phyloP scores from a whole-genome alignment of 2,113 vertebrate species.

The Craseonycteris thonglongyai region DNA sequence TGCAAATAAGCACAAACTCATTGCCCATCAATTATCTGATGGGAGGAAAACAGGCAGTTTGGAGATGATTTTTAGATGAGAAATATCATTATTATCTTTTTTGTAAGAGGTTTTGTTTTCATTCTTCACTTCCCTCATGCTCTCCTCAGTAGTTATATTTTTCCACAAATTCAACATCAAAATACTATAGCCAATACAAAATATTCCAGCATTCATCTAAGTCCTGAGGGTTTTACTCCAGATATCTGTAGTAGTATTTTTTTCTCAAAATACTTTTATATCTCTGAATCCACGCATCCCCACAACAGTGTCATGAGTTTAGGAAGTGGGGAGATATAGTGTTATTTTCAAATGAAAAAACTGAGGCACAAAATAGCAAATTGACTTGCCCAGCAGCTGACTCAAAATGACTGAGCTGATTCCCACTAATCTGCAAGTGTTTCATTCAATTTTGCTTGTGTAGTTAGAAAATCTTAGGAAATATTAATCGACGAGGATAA shows the following conservation, averaged over 20 bases:
- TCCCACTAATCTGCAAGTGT: not conserved
- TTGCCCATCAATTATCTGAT: slow-evolving; percentile 74
- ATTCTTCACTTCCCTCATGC: slow-evolving; percentile 8
- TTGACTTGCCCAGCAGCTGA: not conserved
- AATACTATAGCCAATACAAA: slow-evolving; percentile 14
- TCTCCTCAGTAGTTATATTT: slow-evolving; percentile 43
- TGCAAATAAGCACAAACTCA: slow-evolving; percentile 77
- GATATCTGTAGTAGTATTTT: not conserved
- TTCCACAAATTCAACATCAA: slow-evolving; percentile 40
- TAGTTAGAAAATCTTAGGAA: not conserved
- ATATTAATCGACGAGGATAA: not conserved
- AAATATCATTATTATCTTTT: slow-evolving; percentile 58
- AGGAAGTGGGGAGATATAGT: not conserved
- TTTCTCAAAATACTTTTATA: not conserved
- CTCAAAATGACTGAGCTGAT: not conserved
- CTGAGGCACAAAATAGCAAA: slow-evolving; percentile 20
- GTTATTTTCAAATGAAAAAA: slow-evolving; percentile 16
- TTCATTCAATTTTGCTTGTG: not conserved
- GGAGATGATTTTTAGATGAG: slow-evolving; percentile 61
- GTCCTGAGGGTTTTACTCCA: slow-evolving; percentile 3
- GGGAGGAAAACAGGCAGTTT: slow-evolving; percentile 69
- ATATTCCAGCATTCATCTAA: not conserved
- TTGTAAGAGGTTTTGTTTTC: slow-evolving; percentile 44
- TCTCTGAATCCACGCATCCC: not conserved
- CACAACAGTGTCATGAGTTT: not conserved